Percentiles rank a stretch among this genome's conserved stretches.
Conservation (phyloP, 1,140 invertebrate genomes). For the Trichonephila clavata region DNA sequence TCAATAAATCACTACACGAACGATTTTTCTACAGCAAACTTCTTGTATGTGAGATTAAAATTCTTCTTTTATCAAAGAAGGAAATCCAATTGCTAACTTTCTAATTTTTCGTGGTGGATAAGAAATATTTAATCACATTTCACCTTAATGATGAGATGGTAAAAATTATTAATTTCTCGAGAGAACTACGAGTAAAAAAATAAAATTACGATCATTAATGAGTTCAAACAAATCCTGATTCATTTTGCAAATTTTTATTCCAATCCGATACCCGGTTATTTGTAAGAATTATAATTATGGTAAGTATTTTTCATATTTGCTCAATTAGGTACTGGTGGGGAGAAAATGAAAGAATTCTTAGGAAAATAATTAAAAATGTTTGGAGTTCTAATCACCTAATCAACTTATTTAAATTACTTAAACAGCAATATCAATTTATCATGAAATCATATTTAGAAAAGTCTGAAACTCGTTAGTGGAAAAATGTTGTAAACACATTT, state of each 20-base stretch:
- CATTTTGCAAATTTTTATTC: neutral
- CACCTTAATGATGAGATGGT: neutral
- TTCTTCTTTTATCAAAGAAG: neutral
- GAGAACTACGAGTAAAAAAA: neutral
- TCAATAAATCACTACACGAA: neutral
- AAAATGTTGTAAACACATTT: too few species aligned
- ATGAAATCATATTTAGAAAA: too few species aligned
- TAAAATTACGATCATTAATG: neutral
- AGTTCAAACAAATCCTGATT: neutral
- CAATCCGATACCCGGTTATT: neutral
- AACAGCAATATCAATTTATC: too few species aligned
- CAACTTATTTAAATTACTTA: too few species aligned
- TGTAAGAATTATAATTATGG: neutral
- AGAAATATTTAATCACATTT: conserved; percentile 3
- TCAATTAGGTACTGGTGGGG: neutral
- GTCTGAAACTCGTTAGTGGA: too few species aligned
- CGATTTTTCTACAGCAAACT: neutral
- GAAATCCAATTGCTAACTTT: neutral
- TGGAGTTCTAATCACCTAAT: neutral
- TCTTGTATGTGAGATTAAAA: neutral
- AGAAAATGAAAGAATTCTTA: neutral
- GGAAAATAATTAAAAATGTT: neutral
- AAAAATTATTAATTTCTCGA: neutral
- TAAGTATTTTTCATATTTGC: neutral
- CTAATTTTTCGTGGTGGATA: neutral